Conservation (phyloP, 2,797 vertebrate species). For the Lepilemur ruficaudatus region DNA sequence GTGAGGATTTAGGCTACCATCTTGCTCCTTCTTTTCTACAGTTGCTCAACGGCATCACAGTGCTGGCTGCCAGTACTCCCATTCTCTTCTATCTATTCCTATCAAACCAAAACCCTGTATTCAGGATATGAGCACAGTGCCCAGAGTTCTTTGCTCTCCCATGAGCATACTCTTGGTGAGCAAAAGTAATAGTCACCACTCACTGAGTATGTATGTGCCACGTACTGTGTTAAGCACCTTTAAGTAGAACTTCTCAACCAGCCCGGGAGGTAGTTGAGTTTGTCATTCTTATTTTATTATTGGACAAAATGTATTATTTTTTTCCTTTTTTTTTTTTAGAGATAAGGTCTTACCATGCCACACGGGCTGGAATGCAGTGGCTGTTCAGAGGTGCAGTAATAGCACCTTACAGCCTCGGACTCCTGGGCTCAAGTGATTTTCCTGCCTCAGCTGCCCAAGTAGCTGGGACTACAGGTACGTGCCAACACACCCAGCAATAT, state of each 20-base stretch:
- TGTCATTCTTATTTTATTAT: background rate
- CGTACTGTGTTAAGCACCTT: background rate
- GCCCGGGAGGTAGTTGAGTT: background rate
- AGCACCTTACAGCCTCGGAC: background rate
- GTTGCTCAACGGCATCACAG: background rate
- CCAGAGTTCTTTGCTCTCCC: background rate
- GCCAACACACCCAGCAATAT: background rate
- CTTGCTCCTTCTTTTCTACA: background rate
- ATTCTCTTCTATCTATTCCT: background rate
- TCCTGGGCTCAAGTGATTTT: background rate
- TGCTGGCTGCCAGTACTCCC: background rate
- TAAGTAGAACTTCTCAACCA: background rate
- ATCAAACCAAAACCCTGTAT: background rate
- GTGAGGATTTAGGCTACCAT: background rate
- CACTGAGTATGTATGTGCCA: background rate
- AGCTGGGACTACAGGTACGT: background rate
- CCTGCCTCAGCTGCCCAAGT: background rate
- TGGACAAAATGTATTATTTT: background rate
- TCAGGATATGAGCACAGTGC: background rate
- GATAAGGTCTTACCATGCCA: background rate
- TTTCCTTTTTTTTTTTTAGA: accelerated
- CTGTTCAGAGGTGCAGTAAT: background rate
- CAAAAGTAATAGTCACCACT: background rate
- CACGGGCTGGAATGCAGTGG: background rate
- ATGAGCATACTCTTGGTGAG: background rate